phyloP scores from a whole-genome alignment of 2,797 vertebrate genomes.

The Esox lucius region DNA sequence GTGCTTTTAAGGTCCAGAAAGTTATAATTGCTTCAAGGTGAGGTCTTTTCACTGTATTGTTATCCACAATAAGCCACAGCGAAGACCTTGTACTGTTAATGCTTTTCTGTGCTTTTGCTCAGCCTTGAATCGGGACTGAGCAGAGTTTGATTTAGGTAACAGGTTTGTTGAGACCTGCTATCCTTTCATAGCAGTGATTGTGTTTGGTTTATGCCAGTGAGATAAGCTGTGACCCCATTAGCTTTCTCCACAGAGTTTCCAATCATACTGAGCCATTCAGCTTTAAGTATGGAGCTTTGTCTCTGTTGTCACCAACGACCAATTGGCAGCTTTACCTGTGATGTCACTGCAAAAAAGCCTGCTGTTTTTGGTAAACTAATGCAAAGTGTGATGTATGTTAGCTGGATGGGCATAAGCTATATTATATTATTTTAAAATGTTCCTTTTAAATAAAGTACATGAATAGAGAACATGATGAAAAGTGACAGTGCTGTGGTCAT shows the following conservation, averaged over 20 bases:
- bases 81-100: neutral
- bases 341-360: neutral
- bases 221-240: conserved; percentile 60
- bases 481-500: too few relatives aligned
- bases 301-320: conserved; percentile 18
- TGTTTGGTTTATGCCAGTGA: conserved; percentile 23
- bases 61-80: neutral
- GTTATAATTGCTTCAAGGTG: neutral
- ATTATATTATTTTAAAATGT: neutral
- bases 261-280: conserved; percentile 35
- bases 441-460: neutral
- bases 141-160: conserved; percentile 47
- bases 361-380: too few relatives aligned
- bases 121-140: neutral
- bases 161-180: conserved; percentile 11
- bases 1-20: neutral
- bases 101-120: neutral
- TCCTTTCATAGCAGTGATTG: neutral
- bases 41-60: neutral
- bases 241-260: conserved; percentile 53
- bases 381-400: too few relatives aligned
- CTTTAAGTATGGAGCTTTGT: conserved; percentile 33
- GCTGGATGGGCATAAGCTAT: neutral
- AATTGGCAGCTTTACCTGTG: conserved; percentile 2
- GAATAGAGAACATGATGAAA: too few relatives aligned